phyloP scores from a whole-genome alignment of 1,140 invertebrate genomes.

The Agrilus planipennis region DNA sequence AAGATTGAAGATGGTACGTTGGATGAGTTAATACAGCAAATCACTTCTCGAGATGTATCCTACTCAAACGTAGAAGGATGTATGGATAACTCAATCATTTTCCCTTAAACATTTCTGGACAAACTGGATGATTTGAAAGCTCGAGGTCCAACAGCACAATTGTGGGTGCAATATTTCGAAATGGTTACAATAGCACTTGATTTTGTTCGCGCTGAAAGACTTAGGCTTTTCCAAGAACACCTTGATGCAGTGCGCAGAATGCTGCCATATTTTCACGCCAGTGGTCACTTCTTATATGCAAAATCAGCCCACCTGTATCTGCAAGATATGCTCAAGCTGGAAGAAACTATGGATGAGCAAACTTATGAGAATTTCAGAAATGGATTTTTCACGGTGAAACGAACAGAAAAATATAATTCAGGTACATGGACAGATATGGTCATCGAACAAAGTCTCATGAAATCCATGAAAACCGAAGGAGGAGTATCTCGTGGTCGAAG shows the following conservation, averaged over 20 bases:
- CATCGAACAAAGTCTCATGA: slow-evolving; percentile 14
- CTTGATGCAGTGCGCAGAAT: slow-evolving; percentile 27
- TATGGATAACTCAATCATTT: slow-evolving; percentile 16
- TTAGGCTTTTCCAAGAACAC: slow-evolving; percentile 28
- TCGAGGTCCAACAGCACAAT: slow-evolving; percentile 27
- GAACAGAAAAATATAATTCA: slow-evolving; percentile 21
- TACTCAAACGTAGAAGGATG: slow-evolving; percentile 18
- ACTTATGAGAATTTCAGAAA: slow-evolving; percentile 5
- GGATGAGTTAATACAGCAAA: slow-evolving; percentile 21
- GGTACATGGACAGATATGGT: slow-evolving; percentile 34
- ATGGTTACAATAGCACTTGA: slow-evolving; percentile 27
- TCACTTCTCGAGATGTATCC: slow-evolving; percentile 18
- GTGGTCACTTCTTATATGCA: slow-evolving; percentile 28
- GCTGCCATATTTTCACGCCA: slow-evolving; percentile 36
- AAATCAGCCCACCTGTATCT: slow-evolving; percentile 29
- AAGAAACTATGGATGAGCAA: neutral
- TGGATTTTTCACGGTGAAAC: slow-evolving; percentile 26
- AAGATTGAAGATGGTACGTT: slow-evolving; percentile 9
- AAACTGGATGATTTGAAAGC: slow-evolving; percentile 22
- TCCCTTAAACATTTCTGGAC: slow-evolving; percentile 8
- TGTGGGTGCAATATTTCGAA: slow-evolving; percentile 21
- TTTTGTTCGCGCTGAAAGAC: slow-evolving; percentile 32
- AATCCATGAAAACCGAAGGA: slow-evolving; percentile 4
- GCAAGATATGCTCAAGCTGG: slow-evolving; percentile 3
- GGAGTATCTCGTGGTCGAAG: slow-evolving; percentile 3